Base-by-base conservation (phyloP, 1,140 invertebrate species). In the Dinothrombium tinctorium region DNA sequence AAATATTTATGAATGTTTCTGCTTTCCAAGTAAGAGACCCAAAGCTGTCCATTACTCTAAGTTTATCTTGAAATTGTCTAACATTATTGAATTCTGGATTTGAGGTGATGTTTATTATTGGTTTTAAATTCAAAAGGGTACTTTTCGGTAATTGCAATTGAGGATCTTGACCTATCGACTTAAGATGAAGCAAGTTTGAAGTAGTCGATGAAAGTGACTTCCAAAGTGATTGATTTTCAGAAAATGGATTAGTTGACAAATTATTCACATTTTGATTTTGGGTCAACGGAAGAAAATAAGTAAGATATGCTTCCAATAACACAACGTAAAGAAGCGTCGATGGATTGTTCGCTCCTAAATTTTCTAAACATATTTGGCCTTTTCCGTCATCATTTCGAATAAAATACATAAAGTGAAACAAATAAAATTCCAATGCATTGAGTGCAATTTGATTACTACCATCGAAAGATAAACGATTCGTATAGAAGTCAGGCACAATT, bases 381-480 rank as follows among this genome's bases (percentile, higher is more conserved):
- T n/a, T n/a, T n/a, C n/a, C n/a, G n/a, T n/a, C n/a, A n/a, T 7
- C 5, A 56, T 71, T 72, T 2, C 72, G 69, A 29, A 81, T 58
- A 55, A 80, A 71, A 51, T 78, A 70, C 2, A 74, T 73, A 67
- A 87, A 87, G 54, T 83, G 74, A 49, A 87, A 79, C 31, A 90
- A 73, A 50, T 76, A 90, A 57, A 77, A 83, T 58, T 92, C 86
- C 64, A 90, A 90, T 14, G 82, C 71, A 71, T 83, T 73, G 81
- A 42, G 46, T 39, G 31, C 23, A 44, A 48, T 41, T 43, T 24
- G 43, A 37, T 9, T 35, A 15, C 68, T 66, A 54, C 79, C 75
- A 42, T 72, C 63, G 54, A 73, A 73, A n/a, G 9, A 33, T 7
- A 84, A 54, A 53, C 82, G 71, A 54, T 82, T 80, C 2, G 68